These are phyloP conservation scores for Scartelaos histophorus DNA, from an alignment of 2,113 vertebrate species.

Conservation along the genomic window DNA sequence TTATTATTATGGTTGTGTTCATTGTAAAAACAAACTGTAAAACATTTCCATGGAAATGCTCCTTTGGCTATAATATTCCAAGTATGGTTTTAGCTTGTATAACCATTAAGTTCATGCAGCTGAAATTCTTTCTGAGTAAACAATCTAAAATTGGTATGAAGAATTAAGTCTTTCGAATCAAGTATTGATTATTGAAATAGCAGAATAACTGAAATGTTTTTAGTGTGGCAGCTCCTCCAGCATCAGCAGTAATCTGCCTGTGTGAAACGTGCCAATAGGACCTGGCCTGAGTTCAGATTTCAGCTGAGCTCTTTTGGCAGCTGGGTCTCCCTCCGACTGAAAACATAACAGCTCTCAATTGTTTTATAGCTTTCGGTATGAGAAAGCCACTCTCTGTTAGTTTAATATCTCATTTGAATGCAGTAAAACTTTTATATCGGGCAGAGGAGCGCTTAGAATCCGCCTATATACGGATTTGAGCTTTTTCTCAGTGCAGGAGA, in stretches of 20 bases:
- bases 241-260: not conserved
- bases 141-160: no score
- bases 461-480: slow-evolving; percentile 22
- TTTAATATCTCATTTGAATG: slow-evolving; percentile 8
- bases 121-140: no score
- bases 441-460: slow-evolving; percentile 13
- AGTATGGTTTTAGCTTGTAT: no score
- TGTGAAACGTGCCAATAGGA: not conserved
- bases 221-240: no score
- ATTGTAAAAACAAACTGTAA: no score
- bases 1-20: no score
- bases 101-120: no score
- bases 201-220: no score
- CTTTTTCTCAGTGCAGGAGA: slow-evolving; percentile 29
- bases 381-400: slow-evolving; percentile 27
- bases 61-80: no score
- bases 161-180: no score
- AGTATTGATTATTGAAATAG: no score
- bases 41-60: no score
- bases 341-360: slow-evolving; percentile 2
- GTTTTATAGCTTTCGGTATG: not conserved
- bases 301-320: slow-evolving; percentile 21
- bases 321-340: not conserved
- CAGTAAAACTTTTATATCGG: slow-evolving; percentile 18
- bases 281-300: slow-evolving; percentile 19